Evolutionary conservation across 2,113 vertebrate genomes (phyloP).

Genomic region (Ovibos moschatus): DNA sequence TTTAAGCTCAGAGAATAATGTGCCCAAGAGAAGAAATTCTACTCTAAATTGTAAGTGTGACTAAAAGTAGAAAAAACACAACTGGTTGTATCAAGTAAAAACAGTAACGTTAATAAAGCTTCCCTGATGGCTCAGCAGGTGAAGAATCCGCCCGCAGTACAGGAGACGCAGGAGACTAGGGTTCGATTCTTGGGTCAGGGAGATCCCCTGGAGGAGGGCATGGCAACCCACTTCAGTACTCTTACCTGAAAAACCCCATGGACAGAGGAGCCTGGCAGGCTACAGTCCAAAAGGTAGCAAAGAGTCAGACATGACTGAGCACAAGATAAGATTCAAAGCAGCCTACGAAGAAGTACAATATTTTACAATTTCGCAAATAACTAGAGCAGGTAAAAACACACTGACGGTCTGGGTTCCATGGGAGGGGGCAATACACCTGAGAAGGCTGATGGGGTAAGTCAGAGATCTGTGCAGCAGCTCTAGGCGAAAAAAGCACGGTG

Average conservation of each 20-base stretch:
- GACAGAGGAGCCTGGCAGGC: background rate
- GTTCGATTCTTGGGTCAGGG: background rate
- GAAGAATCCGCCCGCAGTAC: background rate
- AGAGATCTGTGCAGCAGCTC: rapidly evolving
- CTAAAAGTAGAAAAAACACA: background rate
- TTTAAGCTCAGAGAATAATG: background rate
- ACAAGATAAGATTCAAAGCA: background rate
- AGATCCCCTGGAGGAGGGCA: background rate
- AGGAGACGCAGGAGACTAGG: background rate
- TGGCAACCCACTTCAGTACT: background rate
- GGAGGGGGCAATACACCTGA: background rate
- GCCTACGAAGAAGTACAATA: background rate
- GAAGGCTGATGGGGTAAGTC: rapidly evolving
- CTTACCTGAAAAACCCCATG: background rate
- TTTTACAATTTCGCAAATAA: rapidly evolving
- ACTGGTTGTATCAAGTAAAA: background rate
- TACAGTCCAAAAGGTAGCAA: background rate
- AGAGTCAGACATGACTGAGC: background rate
- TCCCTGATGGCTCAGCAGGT: background rate
- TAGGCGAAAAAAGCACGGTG: rapidly evolving
- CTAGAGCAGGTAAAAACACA: background rate
- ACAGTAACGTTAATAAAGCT: background rate
- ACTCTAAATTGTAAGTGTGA: background rate
- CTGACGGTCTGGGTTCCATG: rapidly evolving
- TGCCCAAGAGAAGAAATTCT: background rate